Conservation (phyloP, 2,113 vertebrate genomes). For the Campylorhamphus procurvoides region DNA sequence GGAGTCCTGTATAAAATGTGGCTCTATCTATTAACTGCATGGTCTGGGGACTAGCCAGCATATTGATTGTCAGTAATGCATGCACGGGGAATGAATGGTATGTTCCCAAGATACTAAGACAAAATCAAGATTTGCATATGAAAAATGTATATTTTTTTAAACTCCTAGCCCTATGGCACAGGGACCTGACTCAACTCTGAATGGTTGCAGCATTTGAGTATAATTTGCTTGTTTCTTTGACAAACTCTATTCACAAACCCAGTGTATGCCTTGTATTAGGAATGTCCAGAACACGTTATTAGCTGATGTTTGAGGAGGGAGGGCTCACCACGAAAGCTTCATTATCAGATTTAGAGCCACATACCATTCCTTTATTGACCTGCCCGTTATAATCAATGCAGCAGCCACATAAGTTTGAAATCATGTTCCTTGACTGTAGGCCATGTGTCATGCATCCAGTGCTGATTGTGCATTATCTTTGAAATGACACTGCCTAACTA, state of each 20-base stretch:
- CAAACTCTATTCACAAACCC: background rate
- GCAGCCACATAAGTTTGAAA: slow-evolving; percentile 74
- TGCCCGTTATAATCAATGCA: slow-evolving; percentile 80
- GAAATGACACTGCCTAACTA: slow-evolving; percentile 63
- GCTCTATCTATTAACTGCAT: background rate
- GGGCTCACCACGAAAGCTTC: slow-evolving; percentile 78
- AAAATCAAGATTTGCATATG: background rate
- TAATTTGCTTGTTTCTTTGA: background rate
- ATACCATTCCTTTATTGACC: slow-evolving; percentile 82
- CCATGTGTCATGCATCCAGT: background rate
- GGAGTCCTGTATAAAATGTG: background rate
- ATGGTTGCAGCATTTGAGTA: background rate
- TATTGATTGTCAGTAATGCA: background rate
- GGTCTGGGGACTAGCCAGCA: background rate
- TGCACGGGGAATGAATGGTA: background rate
- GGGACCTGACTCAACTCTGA: background rate
- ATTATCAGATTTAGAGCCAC: slow-evolving; percentile 84
- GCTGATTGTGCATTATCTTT: slow-evolving; percentile 75
- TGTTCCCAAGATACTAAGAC: background rate
- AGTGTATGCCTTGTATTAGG: background rate
- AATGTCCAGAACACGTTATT: slow-evolving; percentile 76
- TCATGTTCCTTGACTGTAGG: slow-evolving; percentile 70
- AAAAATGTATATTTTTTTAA: background rate
- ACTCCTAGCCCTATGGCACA: background rate
- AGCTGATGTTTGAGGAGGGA: slow-evolving; percentile 72